Conservation (phyloP, 2,888 invertebrate genomes). For the Drosophila mettleri region DNA sequence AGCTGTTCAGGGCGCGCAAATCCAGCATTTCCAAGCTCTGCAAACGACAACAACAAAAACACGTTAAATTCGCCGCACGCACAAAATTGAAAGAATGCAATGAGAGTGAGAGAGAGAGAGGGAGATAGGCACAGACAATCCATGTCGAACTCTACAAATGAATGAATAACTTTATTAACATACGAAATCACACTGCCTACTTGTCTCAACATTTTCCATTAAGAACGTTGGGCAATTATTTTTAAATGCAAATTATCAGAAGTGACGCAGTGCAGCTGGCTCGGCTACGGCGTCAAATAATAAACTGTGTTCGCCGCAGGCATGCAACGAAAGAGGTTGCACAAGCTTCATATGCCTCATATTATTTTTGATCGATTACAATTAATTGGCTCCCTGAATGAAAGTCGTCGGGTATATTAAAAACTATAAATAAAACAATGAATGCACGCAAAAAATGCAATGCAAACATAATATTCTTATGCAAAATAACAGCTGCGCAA, state of each 20-base stretch:
- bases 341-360: too few relatives aligned
- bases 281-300: background rate
- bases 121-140: too few relatives aligned
- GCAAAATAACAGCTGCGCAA: background rate
- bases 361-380: background rate
- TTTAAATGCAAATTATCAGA: background rate
- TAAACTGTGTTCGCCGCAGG: slow-evolving; percentile 5
- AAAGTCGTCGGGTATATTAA: too few relatives aligned
- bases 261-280: background rate
- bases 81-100: background rate
- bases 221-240: background rate
- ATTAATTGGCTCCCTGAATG: background rate
- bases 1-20: slow-evolving; percentile 41
- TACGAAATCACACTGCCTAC: background rate
- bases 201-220: background rate
- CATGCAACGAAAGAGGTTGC: background rate
- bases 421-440: too few relatives aligned
- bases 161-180: background rate
- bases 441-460: too few relatives aligned
- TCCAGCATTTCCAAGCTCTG: slow-evolving; percentile 30
- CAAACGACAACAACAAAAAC: background rate
- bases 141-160: background rate
- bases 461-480: too few relatives aligned
- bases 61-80: background rate
- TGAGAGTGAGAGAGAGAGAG: too few relatives aligned